These are phyloP conservation scores for Dasyprocta punctata DNA, from an alignment of 2,113 vertebrate species.

Conservation along the genomic window DNA sequence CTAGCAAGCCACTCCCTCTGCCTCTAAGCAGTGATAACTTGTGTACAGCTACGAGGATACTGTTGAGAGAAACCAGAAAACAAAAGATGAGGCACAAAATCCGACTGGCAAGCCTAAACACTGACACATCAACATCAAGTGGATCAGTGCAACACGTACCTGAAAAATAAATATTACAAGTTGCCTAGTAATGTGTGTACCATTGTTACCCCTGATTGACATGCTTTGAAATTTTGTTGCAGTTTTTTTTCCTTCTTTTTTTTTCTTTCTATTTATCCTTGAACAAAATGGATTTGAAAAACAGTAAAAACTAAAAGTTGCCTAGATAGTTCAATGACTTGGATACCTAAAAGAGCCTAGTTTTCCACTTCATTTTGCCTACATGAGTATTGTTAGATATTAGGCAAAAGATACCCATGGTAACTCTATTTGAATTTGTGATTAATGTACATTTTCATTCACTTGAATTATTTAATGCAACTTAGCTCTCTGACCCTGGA, in stretches of 20 bases:
- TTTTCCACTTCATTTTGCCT: not conserved
- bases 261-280: too few relatives aligned
- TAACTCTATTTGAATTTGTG: not conserved
- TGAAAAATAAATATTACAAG: not conserved
- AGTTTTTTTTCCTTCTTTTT: too few relatives aligned
- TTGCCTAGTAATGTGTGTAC: too few relatives aligned
- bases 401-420: not conserved
- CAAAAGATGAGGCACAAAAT: not conserved
- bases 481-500: slow-evolving; percentile 4
- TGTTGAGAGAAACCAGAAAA: not conserved
- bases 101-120: not conserved
- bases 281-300: too few relatives aligned
- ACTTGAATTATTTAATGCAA: slow-evolving; percentile 35
- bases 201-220: too few relatives aligned
- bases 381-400: not conserved
- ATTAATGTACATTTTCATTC: not conserved
- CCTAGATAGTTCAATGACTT: not conserved
- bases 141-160: not conserved
- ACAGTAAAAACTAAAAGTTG: not conserved
- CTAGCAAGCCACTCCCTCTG: not conserved
- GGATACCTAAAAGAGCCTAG: not conserved
- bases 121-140: not conserved
- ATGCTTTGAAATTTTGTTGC: too few relatives aligned
- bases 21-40: not conserved
- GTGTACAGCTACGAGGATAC: not conserved